These are phyloP conservation scores for Cantharis rustica DNA, from an alignment of 2,888 invertebrate genomes.

Conservation along the genomic window DNA sequence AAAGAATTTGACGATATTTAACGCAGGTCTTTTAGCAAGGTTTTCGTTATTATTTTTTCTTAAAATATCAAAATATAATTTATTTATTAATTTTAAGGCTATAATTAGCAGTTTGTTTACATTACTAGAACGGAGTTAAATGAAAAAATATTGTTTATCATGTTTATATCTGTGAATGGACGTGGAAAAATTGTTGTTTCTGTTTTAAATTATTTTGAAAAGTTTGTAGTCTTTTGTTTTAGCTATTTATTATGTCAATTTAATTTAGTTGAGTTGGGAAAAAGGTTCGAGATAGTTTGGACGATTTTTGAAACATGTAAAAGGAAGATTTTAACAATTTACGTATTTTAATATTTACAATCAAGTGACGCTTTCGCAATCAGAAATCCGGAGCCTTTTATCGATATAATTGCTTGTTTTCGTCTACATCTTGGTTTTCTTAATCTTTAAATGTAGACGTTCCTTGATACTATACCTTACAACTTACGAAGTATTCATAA, in stretches of 20 bases:
- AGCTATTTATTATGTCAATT: no score
- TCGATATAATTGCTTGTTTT: slow-evolving; percentile 15
- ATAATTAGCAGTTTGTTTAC: not conserved
- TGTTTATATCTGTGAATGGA: not conserved
- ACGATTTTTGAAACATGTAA: not conserved
- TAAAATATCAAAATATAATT: not conserved
- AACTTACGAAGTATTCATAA: not conserved
- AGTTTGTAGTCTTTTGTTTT: no score
- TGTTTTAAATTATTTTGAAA: no score
- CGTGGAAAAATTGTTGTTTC: not conserved
- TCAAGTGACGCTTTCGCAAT: slow-evolving; percentile 17
- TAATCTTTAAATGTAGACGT: not conserved
- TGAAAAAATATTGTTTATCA: not conserved
- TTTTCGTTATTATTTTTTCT: not conserved
- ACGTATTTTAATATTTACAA: slow-evolving; percentile 6
- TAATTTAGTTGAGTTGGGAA: no score
- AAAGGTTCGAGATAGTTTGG: not conserved
- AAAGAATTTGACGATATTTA: no score
- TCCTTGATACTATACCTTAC: not conserved
- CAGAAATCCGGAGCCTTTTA: slow-evolving; percentile 22
- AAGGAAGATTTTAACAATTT: not conserved
- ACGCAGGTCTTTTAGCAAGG: no score
- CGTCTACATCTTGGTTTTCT: not conserved
- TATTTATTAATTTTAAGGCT: not conserved
- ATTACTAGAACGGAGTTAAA: not conserved